A percentile compares a stretch with the other conserved stretches of the same genome.
phyloP scores from a whole-genome alignment of 2,113 vertebrate genomes.

The Salvelinus alpinus region DNA sequence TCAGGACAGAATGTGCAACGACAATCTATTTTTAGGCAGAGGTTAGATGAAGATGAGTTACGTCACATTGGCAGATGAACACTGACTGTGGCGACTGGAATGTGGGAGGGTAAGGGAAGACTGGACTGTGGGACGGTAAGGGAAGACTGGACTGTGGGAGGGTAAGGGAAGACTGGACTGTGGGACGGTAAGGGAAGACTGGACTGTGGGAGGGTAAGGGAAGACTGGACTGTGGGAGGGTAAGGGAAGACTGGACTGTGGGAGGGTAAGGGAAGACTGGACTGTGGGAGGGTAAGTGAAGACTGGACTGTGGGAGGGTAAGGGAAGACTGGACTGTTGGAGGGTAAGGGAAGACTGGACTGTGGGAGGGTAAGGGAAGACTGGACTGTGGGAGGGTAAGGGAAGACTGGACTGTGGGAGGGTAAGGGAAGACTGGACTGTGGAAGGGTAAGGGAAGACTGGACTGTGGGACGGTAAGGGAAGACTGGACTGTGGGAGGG shows the following conservation, averaged over 20 bases:
- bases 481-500: neutral
- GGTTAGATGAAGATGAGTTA: constrained; percentile 9
- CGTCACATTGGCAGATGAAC: constrained; percentile 21
- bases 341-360: neutral
- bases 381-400: no score
- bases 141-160: no score
- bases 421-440: neutral
- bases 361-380: no score
- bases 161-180: neutral
- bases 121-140: no score
- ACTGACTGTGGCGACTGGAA: constrained; percentile 1
- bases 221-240: no score
- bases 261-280: neutral
- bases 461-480: no score
- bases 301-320: no score
- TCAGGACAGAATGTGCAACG: constrained; percentile 14
- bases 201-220: no score
- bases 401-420: neutral
- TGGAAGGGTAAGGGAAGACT: no score
- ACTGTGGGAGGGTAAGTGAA: no score
- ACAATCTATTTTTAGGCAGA: constrained; percentile 26
- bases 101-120: neutral
- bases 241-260: neutral
- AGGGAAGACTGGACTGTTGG: neutral
- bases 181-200: neutral